These are phyloP conservation scores for Sterna hirundo DNA, from an alignment of 2,113 vertebrate genomes.

Conservation along the genomic window DNA sequence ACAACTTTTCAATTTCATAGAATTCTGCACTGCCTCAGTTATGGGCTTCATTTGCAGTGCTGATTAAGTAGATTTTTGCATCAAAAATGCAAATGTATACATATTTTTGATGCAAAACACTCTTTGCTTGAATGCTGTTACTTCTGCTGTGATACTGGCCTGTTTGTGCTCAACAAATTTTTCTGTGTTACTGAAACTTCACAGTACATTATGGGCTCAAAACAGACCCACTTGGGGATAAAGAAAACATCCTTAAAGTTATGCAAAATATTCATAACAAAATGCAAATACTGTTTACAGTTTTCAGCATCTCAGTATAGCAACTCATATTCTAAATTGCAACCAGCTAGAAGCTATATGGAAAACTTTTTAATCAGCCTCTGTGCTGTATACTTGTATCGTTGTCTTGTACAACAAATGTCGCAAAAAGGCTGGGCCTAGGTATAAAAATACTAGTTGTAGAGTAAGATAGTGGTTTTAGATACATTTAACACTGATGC, in stretches of 20 bases:
- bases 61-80: conserved; percentile 44
- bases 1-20: conserved; percentile 58
- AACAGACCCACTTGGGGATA: conserved; percentile 53
- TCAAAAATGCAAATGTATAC: conserved; percentile 54
- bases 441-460: not conserved
- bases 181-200: conserved; percentile 48
- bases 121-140: conserved; percentile 9
- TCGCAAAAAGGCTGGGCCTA: not conserved
- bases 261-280: conserved; percentile 63
- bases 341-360: not conserved
- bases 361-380: not conserved
- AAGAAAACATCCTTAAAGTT: conserved; percentile 51
- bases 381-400: not conserved
- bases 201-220: conserved; percentile 50
- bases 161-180: conserved; percentile 24
- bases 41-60: conserved; percentile 5
- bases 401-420: not conserved
- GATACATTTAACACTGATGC: not conserved
- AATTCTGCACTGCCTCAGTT: conserved; percentile 1
- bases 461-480: not conserved
- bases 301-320: conserved; percentile 1
- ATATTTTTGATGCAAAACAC: conserved; percentile 22
- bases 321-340: not conserved
- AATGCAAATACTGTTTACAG: conserved; percentile 67
- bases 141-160: conserved; percentile 28